Evolutionary conservation across 2,797 vertebrate genomes (phyloP).

Genomic region (Glyptemys insculpta): DNA sequence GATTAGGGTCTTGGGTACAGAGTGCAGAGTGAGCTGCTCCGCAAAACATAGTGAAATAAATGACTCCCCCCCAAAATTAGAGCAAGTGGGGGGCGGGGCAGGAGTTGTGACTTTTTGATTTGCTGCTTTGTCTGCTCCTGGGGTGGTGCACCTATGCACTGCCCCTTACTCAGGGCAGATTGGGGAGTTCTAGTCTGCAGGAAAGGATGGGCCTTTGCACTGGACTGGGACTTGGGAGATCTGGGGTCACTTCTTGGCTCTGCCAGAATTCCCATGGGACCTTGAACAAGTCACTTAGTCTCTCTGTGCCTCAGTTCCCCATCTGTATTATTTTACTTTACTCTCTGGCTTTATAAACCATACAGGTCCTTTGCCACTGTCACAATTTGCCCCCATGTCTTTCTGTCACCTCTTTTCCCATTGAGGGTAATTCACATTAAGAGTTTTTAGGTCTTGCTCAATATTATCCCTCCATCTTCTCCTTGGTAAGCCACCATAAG

Average conservation of each 20-base stretch:
- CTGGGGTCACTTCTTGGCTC: background rate
- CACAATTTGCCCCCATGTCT: background rate
- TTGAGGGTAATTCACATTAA: background rate
- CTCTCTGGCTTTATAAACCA: background rate
- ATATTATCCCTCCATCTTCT: background rate
- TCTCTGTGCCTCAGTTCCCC: constrained; percentile 29
- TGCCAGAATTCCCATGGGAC: background rate
- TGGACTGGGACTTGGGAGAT: background rate
- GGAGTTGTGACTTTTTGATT: background rate
- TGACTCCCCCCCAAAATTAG: background rate
- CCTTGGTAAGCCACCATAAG: background rate
- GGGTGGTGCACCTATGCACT: background rate
- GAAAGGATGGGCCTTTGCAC: background rate
- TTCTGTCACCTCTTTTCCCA: background rate
- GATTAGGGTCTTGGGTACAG: background rate
- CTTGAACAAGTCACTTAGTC: background rate
- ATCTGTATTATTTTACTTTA: background rate
- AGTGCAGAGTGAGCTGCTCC: background rate
- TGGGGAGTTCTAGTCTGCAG: background rate
- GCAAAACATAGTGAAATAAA: background rate
- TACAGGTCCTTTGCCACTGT: background rate
- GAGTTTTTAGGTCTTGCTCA: background rate
- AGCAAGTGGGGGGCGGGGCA: background rate
- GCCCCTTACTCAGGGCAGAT: background rate
- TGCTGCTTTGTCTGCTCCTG: background rate